Base-by-base conservation (phyloP, 2,888 invertebrate species). In the Apotomis capreana region DNA sequence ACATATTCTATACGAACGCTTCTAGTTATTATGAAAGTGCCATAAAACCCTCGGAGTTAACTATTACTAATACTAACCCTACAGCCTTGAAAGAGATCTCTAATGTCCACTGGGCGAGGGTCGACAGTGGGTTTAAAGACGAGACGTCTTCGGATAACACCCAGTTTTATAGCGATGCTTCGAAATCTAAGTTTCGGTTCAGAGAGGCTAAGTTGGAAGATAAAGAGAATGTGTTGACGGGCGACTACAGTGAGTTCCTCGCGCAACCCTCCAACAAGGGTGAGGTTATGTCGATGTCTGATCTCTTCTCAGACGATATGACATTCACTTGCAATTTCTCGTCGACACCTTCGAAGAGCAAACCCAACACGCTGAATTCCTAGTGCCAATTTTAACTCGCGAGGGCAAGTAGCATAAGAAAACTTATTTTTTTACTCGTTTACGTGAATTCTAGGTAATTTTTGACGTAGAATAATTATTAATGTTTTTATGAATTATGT, bases 1-100 rank as follows among this genome's bases (percentile, higher is more conserved):
- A 91, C 62, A 91, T 91, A 5, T 91, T 90, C 72, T 91, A 87
- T 79, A 82, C 83, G 6, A 90, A 90, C 76, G 89, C 89, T 55
- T 91, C 91, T 78, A 92, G 92, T 85, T 92, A 92, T 76, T 92
- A 92, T 71, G 91, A 92, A 81, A 91, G 92, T 88, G 91, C 92
- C 87, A 92, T 92, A 89, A 92, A 91, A 82, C 91, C 91, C 51
- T 92, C 92, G n/a, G 92, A 92, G 79, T 77, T 92, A 76, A 92
- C 92, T 37, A 86, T 91, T 59, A 90, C 90, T 40, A 83, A 79
- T 73, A 81, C 76, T 74, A 81, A 77, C 69, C 87, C 87, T 75
- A 85, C 83, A 74, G 89, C 83, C 26, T 82, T 92, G 72, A 91
- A 88, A 78, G 92, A 92, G 78, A 89, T 90, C 74, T 91, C 92